Evolutionary conservation across 2,113 vertebrate genomes (phyloP), one percentile per base, ranked within the genome.

Genomic region (Eulemur macaco): DNA sequence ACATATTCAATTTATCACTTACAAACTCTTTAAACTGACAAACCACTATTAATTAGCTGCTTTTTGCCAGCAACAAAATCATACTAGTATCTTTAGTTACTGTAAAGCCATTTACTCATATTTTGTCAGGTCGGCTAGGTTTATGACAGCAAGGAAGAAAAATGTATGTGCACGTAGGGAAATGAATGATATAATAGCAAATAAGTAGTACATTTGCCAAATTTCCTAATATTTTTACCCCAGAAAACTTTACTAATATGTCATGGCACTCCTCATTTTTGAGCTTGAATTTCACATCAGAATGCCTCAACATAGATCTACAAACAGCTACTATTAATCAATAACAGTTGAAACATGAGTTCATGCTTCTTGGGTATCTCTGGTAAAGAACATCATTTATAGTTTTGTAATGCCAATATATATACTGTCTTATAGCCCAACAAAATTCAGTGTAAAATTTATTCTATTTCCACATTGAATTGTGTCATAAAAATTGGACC

Each of bases 181-280:
- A 92, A 87, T 64, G 31, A 87, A 56, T 71, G 37, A 66, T 63
- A 91, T 74, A 92, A 87, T 82, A 56, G 45, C 8, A 64, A 95
- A 66, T 95, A 27, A 66, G 17, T 66, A 66, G 54, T 74, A 56
- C 56, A 92, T 81, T 74, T 74, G 37, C 56, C 83, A 92, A 74
- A 1, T 2, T 54, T 81, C 45, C n/a, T 86, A 10, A 8, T 54
- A 80, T 86, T 78, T 74, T 64, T 20, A 6, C 5, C 45, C 7
- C 25, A 63, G 29, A 11, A 15, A 69, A 77, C 5, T 60, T 77
- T 39, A 47, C 20, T 92, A 42, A 88, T 93, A 7, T 69, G 60
- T 68, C n/a, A 84, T 60, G 34, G 18, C 50, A 80, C 31, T 82
- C 14, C 56, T 92, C 45, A 47, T 18, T 50, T 11, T 56, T 77